These are phyloP conservation scores for Dioctria rufipes DNA, from an alignment of 2,888 invertebrate species.

Conservation along the genomic window DNA sequence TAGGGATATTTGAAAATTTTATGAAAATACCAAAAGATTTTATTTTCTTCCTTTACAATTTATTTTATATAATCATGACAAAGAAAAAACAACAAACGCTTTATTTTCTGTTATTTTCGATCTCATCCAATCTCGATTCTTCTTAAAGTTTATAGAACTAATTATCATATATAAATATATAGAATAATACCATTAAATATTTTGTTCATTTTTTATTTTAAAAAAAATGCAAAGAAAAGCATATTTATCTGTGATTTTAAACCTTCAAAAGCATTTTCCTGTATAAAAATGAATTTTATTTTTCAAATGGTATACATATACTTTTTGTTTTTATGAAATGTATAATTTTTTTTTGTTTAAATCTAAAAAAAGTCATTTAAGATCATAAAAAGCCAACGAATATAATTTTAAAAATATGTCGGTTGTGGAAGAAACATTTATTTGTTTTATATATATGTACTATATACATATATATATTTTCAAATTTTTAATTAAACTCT, in stretches of 20 bases:
- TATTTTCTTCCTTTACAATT: not conserved
- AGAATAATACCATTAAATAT: not conserved
- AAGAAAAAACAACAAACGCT: conserved; percentile 16
- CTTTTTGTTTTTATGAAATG: conserved; percentile 3
- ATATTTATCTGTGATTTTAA: conserved; percentile 7
- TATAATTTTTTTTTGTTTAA: too few species aligned
- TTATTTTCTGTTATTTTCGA: conserved; percentile 42
- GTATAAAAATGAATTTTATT: not conserved
- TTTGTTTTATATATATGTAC: too few species aligned
- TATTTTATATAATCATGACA: not conserved
- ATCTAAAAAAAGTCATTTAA: not conserved
- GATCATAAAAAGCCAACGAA: not conserved
- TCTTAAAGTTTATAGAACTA: not conserved
- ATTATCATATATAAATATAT: not conserved
- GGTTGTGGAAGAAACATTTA: too few species aligned
- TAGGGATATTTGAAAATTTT: conserved; percentile 18
- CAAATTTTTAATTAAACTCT: too few species aligned
- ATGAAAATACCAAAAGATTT: conserved; percentile 4
- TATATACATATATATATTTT: too few species aligned
- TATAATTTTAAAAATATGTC: conserved; percentile 1
- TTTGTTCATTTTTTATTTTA: not conserved
- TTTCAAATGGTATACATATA: conserved; percentile 4
- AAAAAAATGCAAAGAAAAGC: too few species aligned
- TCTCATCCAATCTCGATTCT: conserved; percentile 51
- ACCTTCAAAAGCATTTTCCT: conserved; percentile 2